Conservation (phyloP, 2,797 vertebrate genomes). For the Pachyuromys duprasi region DNA sequence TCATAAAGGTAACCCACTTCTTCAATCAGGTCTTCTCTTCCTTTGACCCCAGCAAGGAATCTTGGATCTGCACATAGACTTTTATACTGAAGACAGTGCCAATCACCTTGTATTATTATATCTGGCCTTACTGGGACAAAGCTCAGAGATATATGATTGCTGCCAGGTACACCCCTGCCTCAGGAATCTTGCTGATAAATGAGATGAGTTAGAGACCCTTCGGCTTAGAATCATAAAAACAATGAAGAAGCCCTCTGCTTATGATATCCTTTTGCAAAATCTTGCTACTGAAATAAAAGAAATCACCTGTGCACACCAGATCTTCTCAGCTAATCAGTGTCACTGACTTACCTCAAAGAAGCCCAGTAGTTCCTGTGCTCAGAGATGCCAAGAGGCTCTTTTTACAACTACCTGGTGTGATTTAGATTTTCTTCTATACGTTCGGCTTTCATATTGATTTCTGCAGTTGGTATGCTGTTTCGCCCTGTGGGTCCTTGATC, state of each 20-base stretch:
- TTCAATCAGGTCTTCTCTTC: not conserved
- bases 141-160: not conserved
- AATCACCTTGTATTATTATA: not conserved
- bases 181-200: not conserved
- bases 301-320: conserved; percentile 73
- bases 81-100: not conserved
- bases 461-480: conserved; percentile 86
- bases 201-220: not conserved
- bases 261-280: conserved; percentile 51
- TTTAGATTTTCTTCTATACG: conserved; percentile 84
- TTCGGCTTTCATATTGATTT: conserved; percentile 86
- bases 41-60: conserved; percentile 1
- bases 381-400: conserved; percentile 78
- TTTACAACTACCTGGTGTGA: conserved; percentile 77
- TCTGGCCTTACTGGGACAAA: not conserved
- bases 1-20: not conserved
- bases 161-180: not conserved
- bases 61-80: not conserved
- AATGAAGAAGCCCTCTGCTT: conserved; percentile 19
- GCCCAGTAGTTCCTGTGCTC: conserved; percentile 75
- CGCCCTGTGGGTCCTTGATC: conserved; percentile 83
- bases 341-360: conserved; percentile 81
- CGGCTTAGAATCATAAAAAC: conserved; percentile 61
- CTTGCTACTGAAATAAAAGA: conserved; percentile 60
- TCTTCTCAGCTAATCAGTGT: conserved; percentile 81